Conservation (phyloP, 2,113 vertebrate species). For the Pachyramphus minor region DNA sequence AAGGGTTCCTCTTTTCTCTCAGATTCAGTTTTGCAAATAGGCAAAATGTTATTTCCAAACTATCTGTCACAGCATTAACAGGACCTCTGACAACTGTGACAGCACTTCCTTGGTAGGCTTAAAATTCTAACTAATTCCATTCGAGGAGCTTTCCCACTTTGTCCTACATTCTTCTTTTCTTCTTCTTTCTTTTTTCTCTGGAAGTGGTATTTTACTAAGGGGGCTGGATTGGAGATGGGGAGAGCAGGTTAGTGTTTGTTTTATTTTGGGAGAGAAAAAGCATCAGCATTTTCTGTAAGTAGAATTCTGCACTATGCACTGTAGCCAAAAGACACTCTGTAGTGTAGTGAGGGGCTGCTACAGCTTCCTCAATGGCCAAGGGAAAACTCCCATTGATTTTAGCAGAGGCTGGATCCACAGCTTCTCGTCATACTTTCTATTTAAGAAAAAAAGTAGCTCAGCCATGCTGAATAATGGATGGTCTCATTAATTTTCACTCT, state of each 20-base stretch:
- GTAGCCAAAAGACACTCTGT: background rate
- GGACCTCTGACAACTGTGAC: background rate
- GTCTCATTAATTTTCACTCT: conserved; percentile 34
- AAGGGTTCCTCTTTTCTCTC: background rate
- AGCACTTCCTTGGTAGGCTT: background rate
- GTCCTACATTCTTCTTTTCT: background rate
- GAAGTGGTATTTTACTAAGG: background rate
- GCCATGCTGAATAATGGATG: conserved; percentile 31
- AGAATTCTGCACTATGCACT: background rate
- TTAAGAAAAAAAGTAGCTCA: background rate
- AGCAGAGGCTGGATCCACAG: background rate
- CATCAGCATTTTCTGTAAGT: background rate
- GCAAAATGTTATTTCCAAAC: background rate
- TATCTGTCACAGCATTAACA: background rate
- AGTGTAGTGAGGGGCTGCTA: background rate
- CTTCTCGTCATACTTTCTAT: background rate
- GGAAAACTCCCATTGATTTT: conserved; percentile 8
- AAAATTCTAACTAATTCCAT: background rate
- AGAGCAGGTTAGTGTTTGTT: background rate
- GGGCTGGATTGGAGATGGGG: background rate
- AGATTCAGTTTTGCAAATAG: background rate
- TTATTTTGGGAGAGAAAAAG: background rate
- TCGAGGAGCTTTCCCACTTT: background rate
- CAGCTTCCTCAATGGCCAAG: background rate
- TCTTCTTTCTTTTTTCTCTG: background rate